Evolutionary conservation across 1,140 invertebrate species (phyloP), one percentile per base, ranked within the genome.

Genomic region (Drosophila ambigua): DNA sequence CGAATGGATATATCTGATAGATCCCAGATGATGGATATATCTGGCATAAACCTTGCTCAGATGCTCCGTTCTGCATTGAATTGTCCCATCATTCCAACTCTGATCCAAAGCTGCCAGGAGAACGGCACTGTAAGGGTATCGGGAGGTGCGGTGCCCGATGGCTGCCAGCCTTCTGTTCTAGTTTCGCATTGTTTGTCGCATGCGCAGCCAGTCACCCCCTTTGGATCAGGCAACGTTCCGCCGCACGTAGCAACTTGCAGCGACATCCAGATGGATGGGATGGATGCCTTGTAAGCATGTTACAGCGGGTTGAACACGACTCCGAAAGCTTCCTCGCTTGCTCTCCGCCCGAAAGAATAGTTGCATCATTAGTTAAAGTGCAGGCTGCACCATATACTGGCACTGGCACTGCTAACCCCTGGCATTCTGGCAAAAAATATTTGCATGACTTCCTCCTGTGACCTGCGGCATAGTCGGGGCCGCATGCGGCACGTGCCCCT

Each of bases 391-490:
- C 35, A 39, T 39, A 20, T 20, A 20, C 20, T 20, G 20, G 1
- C 20, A 20, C 20, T 20, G 20, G 20, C 20, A 20, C 1, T 20
- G 20, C 20, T 20, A 11, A 39, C 35, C 35, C 35, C 35, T 39
- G 35, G 1, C 35, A 13, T 5, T 39, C 35, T 13, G 35, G 35
- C 35, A 13, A 55, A 16, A 55, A 16, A 53, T 68, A 76, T 76
- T 76, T 76, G 73, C 72, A 76, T 76, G 73, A 72, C 68, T 72
- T 53, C 35, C 35, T 39, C 35, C 28, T 72, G 50, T 74, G 71
- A 76, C 73, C 73, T 76, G 73, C 73, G 73, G 73, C 73, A 60
- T 43, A 39, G 35, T 39, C 35, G 35, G 24, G 7, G n/a, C 20
- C 49, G 60, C 39, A 31, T 49, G 44, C 48, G 41, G 59, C 48